Base-by-base conservation (phyloP, 1,140 invertebrate genomes). In the Lanistes nyassanus region DNA sequence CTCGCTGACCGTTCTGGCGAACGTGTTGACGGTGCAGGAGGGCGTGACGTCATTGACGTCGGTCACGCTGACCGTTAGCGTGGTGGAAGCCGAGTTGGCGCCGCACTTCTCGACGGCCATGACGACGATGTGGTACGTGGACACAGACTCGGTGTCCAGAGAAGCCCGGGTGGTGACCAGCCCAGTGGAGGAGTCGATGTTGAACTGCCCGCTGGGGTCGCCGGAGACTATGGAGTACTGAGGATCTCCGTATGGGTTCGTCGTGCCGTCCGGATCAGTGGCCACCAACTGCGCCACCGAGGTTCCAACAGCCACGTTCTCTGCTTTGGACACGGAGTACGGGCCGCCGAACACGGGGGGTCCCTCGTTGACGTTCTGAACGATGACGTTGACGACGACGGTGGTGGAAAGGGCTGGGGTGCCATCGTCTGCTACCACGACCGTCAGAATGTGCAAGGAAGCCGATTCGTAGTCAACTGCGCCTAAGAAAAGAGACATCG, bases 31-130 rank as follows among this genome's bases (percentile, higher is more conserved):
- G 23, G 36, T 60, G 60, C 82, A 85, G 0, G 74, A 60, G 26
- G 84, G 84, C 19, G 65, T 31, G 62, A 81, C 80, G 73, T 87
- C 86, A 74, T 87, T 85, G 37, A 80, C 75, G 75, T 81, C 82
- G 2, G 67, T 77, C 7, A 87, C 58, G 5, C 75, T 84, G 51
- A 86, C 72, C 66, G 66, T 70, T 19, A 83, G 76, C 13, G 80
- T 81, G 11, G 75, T 71, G 5, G 78, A 79, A 3, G 74, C 81
- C 16, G 79, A 76, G 58, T 78, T 77, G 34, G 55, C 74, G 29
- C 58, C 81, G n/a, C 74, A 74, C 21, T 76, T 67, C 34, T 70
- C 81, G 4, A 66, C 3, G 3, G 74, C 77, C 65, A 75, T 26
- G 31, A 80, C 72, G 42, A 79, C 66, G 5, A 86, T 56, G 56